phyloP scores from a whole-genome alignment of 2,797 vertebrate genomes.

The Vireo griseus region DNA sequence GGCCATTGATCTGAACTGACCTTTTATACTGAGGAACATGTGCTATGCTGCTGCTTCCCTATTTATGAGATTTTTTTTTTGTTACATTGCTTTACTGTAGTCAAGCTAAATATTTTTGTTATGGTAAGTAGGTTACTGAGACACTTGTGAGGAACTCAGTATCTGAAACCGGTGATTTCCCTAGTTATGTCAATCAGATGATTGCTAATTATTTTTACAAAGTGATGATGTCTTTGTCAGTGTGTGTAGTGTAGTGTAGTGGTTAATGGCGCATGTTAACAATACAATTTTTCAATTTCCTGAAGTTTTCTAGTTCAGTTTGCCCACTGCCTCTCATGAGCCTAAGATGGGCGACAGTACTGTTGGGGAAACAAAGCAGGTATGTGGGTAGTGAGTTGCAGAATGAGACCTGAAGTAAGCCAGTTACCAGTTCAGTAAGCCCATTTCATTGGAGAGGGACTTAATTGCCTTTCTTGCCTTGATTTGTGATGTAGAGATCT shows the following conservation, averaged over 20 bases:
- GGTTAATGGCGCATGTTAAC: not conserved
- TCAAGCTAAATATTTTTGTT: not conserved
- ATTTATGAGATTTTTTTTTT: not conserved
- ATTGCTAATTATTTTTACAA: not conserved
- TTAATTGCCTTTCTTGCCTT: not conserved
- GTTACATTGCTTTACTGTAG: not conserved
- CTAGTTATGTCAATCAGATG: not conserved
- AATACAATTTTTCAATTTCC: not conserved
- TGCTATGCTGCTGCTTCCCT: not conserved
- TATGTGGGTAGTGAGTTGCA: not conserved
- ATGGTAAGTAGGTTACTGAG: not conserved
- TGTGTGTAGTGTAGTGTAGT: not conserved
- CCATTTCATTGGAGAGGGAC: not conserved
- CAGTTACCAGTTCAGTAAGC: not conserved
- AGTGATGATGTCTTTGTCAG: not conserved
- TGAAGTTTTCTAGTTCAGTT: not conserved
- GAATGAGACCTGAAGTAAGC: not conserved
- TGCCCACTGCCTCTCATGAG: not conserved
- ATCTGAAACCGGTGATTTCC: not conserved
- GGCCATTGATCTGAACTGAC: not conserved
- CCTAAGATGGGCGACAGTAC: not conserved
- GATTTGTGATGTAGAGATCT: not conserved
- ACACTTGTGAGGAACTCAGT: not conserved
- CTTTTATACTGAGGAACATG: not conserved
- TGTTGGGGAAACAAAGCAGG: not conserved